Base-by-base conservation (phyloP, 2,888 invertebrate genomes). In the Sphinx pinastri region DNA sequence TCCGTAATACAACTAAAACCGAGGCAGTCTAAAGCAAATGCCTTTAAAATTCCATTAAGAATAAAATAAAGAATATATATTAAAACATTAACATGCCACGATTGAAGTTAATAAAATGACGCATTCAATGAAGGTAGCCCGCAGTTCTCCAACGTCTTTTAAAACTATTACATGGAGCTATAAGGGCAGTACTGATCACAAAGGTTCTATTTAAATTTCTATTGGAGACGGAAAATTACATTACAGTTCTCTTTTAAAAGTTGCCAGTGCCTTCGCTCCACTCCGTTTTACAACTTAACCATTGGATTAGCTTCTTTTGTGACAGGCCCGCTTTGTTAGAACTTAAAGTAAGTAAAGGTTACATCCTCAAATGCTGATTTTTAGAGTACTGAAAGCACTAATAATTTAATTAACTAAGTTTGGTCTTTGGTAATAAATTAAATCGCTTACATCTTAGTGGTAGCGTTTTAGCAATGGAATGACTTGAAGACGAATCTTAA, bases 171-270 rank as follows among this genome's bases (percentile, higher is more conserved):
- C 19, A 63, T 47, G 19, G 49, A 49, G 12, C 47, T 13, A 19
- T 63, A 19, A 47, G 19, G 13, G 16, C 63, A 63, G 63, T 25
- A 60, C 45, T 47, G 49, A 63, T 47, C 63, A 63, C 63, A 63
- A 63, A 63, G 63, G 13, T 49, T 47, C 63, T 63, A 63, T 63
- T 63, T 63, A 63, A 63, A 63, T 49, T 47, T 63, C 63, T 63
- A 63, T 63, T 63, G 19, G 47, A 63, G 47, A 49, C 60, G 12
- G 63, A 12, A 47, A 63, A 63, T 63, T 49, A 63, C 63, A 63
- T 49, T 63, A 63, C 63, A 49, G 49, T 19, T 49, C 63, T 63
- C 10, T 49, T 63, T 19, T 63, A 63, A 63, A 49, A 63, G 63
- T 63, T 63, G 63, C 47, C 13, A 63, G 63, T 63, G 63, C 63